Conservation (phyloP, 2,797 vertebrate species). For the Zalophus californianus region DNA sequence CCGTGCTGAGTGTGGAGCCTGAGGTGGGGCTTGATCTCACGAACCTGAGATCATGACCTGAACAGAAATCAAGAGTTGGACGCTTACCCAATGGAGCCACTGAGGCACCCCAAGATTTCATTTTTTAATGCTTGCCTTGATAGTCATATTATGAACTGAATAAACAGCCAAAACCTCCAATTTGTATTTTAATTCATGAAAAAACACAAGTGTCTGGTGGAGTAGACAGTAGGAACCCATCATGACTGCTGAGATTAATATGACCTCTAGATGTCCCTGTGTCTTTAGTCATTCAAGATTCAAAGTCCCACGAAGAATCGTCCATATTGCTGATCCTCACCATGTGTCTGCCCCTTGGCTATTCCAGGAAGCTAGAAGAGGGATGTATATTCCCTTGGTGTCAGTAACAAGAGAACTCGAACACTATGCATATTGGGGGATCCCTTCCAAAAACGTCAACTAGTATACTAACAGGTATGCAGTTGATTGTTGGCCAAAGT, state of each 20-base stretch:
- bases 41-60: no score
- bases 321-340: background rate
- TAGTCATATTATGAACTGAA: background rate
- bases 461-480: background rate
- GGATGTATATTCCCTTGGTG: background rate
- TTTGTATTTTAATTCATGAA: background rate
- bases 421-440: background rate
- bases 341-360: background rate
- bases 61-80: no score
- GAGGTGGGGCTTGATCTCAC: no score
- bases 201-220: background rate
- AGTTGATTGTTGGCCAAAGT: background rate
- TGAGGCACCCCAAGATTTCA: background rate
- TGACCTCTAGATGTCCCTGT: conserved; percentile 16
- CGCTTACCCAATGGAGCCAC: no score
- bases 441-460: background rate
- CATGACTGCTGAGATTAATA: background rate
- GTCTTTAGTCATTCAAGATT: background rate
- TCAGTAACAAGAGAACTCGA: background rate
- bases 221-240: background rate
- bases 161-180: background rate
- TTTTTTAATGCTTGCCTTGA: background rate
- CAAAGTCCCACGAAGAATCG: background rate
- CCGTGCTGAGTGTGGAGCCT: no score
- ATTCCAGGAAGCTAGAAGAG: background rate